These are phyloP conservation scores for Ciconia maguari DNA, from an alignment of 2,113 vertebrate species.

Conservation along the genomic window DNA sequence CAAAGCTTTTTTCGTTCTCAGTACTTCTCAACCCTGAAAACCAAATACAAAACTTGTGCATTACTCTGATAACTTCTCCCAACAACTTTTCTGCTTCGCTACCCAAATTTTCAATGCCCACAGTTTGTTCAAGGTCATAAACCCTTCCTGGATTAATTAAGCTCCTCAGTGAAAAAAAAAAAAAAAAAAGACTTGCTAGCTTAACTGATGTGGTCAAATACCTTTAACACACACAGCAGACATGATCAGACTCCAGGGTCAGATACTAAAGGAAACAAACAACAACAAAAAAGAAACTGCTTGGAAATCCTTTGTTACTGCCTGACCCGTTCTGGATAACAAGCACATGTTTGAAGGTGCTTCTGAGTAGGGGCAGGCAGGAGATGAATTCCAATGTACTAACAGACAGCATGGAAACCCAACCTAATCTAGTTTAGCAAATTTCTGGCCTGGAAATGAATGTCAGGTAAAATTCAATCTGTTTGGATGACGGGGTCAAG, in stretches of 20 bases:
- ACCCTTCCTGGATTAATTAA: slow-evolving; percentile 70
- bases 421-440: slow-evolving; percentile 66
- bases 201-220: slow-evolving; percentile 50
- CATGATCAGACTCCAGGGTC: slow-evolving; percentile 28
- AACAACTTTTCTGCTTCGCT: slow-evolving; percentile 64
- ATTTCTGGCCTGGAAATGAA: slow-evolving; percentile 72
- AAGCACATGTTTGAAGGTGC: slow-evolving; percentile 57
- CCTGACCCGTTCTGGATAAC: slow-evolving; percentile 15
- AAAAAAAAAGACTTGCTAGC: background rate
- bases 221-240: slow-evolving; percentile 20
- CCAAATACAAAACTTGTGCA: slow-evolving; percentile 20
- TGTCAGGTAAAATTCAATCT: slow-evolving; percentile 70
- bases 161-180: background rate
- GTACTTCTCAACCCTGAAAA: background rate
- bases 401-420: slow-evolving; percentile 65
- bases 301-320: slow-evolving; percentile 47
- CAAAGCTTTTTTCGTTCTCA: background rate
- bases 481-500: slow-evolving; percentile 60
- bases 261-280: slow-evolving; percentile 37
- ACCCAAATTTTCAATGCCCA: slow-evolving; percentile 63
- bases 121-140: slow-evolving; percentile 69
- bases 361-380: slow-evolving; percentile 55
- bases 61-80: slow-evolving; percentile 51
- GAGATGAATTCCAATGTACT: slow-evolving; percentile 42
- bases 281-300: slow-evolving; percentile 38